Conservation (phyloP, 2,113 vertebrate genomes). For the Capreolus pygargus region DNA sequence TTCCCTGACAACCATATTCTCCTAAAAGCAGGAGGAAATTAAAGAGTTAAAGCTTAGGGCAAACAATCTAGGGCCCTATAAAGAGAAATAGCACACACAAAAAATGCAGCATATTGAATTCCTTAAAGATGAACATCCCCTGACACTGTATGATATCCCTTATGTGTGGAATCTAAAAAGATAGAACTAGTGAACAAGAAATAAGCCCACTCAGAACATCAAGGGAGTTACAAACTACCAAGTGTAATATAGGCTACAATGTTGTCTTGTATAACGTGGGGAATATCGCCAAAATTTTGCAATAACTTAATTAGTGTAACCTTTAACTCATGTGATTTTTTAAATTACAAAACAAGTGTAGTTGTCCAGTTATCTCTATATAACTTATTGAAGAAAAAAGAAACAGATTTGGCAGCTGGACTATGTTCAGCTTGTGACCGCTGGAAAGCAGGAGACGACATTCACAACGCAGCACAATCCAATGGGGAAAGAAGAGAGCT, state of each 20-base stretch:
- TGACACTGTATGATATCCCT: background rate
- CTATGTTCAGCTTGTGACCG: background rate
- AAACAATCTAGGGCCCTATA: too few species aligned
- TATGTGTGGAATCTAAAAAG: background rate
- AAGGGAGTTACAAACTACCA: background rate
- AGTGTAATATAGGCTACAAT: background rate
- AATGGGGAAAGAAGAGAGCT: background rate
- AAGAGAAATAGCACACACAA: too few species aligned
- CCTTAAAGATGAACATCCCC: too few species aligned
- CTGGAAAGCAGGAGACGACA: fast-evolving
- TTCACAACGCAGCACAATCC: background rate
- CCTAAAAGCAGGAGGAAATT: too few species aligned
- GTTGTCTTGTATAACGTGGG: background rate
- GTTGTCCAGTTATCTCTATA: background rate
- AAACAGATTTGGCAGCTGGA: background rate
- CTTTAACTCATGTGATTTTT: background rate
- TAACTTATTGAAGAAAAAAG: background rate
- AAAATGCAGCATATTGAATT: too few species aligned
- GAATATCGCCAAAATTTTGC: background rate
- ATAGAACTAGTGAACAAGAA: background rate
- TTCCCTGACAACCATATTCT: too few species aligned
- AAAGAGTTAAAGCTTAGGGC: too few species aligned
- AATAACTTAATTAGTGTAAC: background rate
- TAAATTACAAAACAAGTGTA: background rate
- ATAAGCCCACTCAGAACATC: background rate